Evolutionary conservation across 1,140 invertebrate genomes (phyloP), one percentile per base, ranked within the genome.

Genomic region (Geopemphigus sp.): DNA sequence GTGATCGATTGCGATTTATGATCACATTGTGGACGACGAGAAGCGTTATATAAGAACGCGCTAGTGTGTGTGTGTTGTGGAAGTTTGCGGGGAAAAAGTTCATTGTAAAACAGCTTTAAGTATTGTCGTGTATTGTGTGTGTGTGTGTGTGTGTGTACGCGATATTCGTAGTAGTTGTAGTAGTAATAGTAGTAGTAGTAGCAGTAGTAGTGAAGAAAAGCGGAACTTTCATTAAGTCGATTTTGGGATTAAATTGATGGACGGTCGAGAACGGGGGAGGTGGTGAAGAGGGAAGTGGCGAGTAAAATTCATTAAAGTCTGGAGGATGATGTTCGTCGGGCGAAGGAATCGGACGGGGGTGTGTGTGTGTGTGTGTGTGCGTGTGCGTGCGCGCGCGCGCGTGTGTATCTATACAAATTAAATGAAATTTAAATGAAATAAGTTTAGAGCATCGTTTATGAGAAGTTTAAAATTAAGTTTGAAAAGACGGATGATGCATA

Each of bases 341-440:
- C 32, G 57, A 57, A 39, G 56, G 45, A 78, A 78, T 63, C 74
- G 39, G 32, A 61, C 26, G 53, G 32, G 22, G 4, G 14, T 64
- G 32, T 64, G 17, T 17, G 14, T 64, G 32, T 39, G 32, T 59
- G n/a, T 70, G 45, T 24, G 10, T 26, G 22, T 17, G 14, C 39
- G 32, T 64, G 14, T 32, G 14, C 39, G 32, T 74, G n/a, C 50
- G 45, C 26, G 10, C 26, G 22, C 19, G 14, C 39, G 32, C 39
- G 14, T 32, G 14, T 64, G 32, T 74, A 32, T 59, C 17, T 45
- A 61, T 63, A 78, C 56, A 78, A 78, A 78, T 78, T 78, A 78
- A 78, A 78, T 78, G 74, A 78, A 78, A 78, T 78, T 78, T 78
- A 78, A 78, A 78, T 78, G 74, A 78, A 78, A 78, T 78, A 78